Conservation (phyloP, 2,113 vertebrate species). For the Oryctolagus cuniculus region DNA sequence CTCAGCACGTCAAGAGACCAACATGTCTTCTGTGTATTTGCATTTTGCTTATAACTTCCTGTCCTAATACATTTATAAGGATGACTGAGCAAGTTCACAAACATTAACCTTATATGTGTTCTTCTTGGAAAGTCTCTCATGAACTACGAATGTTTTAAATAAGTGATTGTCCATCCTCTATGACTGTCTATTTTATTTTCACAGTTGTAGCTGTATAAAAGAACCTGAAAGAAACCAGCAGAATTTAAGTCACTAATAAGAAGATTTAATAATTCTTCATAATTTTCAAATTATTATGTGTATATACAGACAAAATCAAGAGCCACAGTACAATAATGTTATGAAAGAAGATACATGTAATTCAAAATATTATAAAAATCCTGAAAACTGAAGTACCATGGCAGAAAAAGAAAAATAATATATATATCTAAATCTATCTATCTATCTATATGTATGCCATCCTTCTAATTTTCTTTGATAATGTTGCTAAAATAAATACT, state of each 20-base stretch:
- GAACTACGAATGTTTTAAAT: background rate
- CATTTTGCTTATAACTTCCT: background rate
- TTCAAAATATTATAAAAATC: conserved; percentile 13
- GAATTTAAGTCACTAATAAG: conserved; percentile 19
- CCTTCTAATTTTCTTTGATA: conserved; percentile 27
- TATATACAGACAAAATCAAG: background rate
- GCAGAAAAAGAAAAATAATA: background rate
- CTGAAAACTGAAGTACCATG: background rate
- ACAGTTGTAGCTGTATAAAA: background rate
- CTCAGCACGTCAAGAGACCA: background rate
- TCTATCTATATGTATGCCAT: background rate
- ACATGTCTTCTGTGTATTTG: conserved; percentile 4
- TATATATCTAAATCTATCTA: background rate
- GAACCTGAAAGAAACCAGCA: background rate
- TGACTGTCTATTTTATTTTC: conserved; percentile 47
- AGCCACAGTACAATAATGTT: background rate
- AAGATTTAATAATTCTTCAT: background rate
- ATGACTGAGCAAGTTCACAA: background rate
- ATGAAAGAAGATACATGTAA: background rate
- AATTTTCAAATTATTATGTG: conserved; percentile 20
- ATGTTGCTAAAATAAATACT: background rate
- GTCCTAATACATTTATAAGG: background rate
- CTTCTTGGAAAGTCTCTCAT: background rate
- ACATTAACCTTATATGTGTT: background rate
- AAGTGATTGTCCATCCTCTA: background rate